Evolutionary conservation across 2,888 invertebrate species (phyloP).

Genomic region (Tenthredo notha): DNA sequence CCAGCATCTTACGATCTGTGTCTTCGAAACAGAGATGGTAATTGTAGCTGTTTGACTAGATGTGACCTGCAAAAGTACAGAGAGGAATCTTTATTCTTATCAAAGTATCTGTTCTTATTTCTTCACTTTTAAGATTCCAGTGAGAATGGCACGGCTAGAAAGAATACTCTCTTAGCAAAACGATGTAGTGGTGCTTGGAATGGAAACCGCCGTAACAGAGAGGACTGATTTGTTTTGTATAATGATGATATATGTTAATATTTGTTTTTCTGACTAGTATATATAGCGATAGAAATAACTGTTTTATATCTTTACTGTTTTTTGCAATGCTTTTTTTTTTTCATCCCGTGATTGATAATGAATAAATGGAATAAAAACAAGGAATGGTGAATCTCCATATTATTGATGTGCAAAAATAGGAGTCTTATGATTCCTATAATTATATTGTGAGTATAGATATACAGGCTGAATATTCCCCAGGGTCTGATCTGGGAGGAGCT

Average conservation of each 20-base stretch:
- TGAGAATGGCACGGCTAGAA: background rate
- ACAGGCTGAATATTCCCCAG: too few species aligned
- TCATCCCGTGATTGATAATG: background rate
- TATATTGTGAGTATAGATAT: background rate
- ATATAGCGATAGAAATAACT: background rate
- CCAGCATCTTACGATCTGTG: constrained; percentile 2
- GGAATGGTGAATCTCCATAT: background rate
- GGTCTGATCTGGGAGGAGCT: too few species aligned
- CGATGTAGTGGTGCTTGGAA: constrained; percentile 1
- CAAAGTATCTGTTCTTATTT: background rate
- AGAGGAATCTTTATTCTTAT: background rate
- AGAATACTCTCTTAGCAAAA: constrained; percentile 17
- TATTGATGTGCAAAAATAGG: background rate
- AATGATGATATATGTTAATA: background rate
- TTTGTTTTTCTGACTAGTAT: background rate
- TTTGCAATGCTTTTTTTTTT: background rate
- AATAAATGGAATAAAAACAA: background rate
- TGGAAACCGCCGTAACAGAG: constrained; percentile 16
- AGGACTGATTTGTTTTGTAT: constrained; percentile 1
- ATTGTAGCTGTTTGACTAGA: background rate
- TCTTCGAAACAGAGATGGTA: constrained; percentile 31
- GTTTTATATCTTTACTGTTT: background rate
- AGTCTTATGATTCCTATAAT: background rate
- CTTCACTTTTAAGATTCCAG: background rate
- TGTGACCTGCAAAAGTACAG: background rate